Evolutionary conservation across 2,888 invertebrate genomes (phyloP), one percentile per base, ranked within the genome.

Genomic region (Drosophila longiperda): DNA sequence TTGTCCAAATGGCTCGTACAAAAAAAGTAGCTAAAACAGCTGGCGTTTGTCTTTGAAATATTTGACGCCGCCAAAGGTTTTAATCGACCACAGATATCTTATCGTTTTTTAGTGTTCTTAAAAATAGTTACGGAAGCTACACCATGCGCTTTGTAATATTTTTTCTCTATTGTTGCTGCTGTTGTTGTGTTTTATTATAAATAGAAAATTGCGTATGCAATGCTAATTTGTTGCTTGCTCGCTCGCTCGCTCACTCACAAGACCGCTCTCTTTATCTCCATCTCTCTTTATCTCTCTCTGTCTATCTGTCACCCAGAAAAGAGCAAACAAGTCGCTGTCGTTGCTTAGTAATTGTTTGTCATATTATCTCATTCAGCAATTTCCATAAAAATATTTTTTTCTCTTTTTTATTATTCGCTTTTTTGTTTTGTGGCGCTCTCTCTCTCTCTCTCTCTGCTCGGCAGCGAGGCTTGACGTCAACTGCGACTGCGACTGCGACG

Each of bases 201-300:
- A 90, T 90, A 90, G 90, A 90, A 90, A 90, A 90, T 90, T 91
- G 91, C 90, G 90, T 90, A 90, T 88, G 90, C 89, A 90, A 79
- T 89, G 87, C 87, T 89, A 89, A 89, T 84, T 87, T 82, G 74
- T 77, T 66, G 73, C 73, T 75, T 70, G 60, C 61, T 66, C 66
- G 66, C 69, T 60, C 72, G 45, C 71, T 62, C 69, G 49, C 61
- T 69, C 53, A 23, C 15, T 45, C 15, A 23, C 8, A 54, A 58
- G 58, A 66, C 48, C 69, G 60, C 67, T 69, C 69, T 52, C 63
- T 54, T 49, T 48, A 54, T 60, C 61, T 45, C 32, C n/a, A 9
- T 38, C 40, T 50, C 29, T 55, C 57, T 32, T 5, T 34, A n/a
- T 52, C 29, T 58, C 45, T 38, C 61, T 57, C 59, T 58, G 66